These are phyloP conservation scores for Hymenopus coronatus DNA, from an alignment of 2,888 invertebrate genomes.

Conservation along the genomic window DNA sequence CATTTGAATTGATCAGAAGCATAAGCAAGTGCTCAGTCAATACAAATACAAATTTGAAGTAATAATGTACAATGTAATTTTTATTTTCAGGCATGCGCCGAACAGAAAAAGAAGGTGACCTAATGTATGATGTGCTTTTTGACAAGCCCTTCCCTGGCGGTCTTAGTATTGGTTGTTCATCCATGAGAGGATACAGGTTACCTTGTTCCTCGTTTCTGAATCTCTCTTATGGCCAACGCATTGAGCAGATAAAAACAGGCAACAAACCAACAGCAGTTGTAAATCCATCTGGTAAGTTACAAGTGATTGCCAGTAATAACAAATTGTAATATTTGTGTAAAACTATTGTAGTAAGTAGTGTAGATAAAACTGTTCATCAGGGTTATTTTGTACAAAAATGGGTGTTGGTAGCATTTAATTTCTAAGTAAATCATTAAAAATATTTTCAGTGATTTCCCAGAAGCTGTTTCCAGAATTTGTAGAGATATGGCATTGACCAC, in stretches of 20 bases:
- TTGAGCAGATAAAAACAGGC: slow-evolving; percentile 42
- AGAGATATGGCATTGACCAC: no score
- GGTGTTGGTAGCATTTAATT: no score
- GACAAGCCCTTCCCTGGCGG: slow-evolving; percentile 74
- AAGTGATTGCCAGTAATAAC: background rate
- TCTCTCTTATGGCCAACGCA: slow-evolving; percentile 55
- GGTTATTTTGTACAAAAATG: no score
- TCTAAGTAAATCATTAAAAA: no score
- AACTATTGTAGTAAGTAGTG: no score
- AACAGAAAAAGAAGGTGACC: slow-evolving; percentile 48
- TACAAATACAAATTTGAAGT: no score
- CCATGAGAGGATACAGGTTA: slow-evolving; percentile 54
- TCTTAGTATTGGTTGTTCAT: slow-evolving; percentile 51
- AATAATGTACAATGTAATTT: background rate
- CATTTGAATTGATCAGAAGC: no score
- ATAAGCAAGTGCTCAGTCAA: no score
- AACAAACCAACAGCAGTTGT: slow-evolving; percentile 9
- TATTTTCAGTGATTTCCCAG: no score
- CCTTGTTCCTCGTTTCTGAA: slow-evolving; percentile 57
- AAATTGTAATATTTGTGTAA: background rate
- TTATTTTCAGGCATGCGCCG: slow-evolving; percentile 49
- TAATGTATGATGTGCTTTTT: slow-evolving; percentile 76
- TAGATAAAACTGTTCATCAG: no score
- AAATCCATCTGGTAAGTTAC: slow-evolving; percentile 32
- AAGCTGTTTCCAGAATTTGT: no score